Conservation (phyloP, 2,113 vertebrate genomes). For the Xiphophorus maculatus region DNA sequence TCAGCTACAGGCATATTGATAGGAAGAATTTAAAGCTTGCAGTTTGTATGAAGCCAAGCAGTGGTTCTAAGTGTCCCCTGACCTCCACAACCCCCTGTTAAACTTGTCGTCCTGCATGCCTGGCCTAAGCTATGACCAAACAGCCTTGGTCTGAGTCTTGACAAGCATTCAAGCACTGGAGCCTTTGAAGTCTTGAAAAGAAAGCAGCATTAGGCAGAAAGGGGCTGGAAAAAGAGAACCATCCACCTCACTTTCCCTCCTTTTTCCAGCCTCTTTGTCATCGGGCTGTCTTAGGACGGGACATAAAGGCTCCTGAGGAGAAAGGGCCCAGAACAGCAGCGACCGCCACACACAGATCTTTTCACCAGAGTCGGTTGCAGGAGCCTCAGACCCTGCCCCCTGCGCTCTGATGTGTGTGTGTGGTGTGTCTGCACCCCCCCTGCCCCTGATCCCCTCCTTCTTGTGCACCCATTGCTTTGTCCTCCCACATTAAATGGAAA, state of each 20-base stretch:
- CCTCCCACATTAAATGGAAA: slow-evolving; percentile 39
- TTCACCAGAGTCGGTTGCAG: slow-evolving; percentile 46
- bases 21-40: too few relatives aligned
- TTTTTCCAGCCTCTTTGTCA: slow-evolving; percentile 70
- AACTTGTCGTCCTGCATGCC: too few relatives aligned
- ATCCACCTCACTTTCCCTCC: slow-evolving; percentile 67
- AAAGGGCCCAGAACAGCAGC: slow-evolving; percentile 57
- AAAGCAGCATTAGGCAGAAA: slow-evolving; percentile 45
- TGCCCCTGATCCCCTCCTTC: slow-evolving; percentile 8
- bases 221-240: slow-evolving; percentile 14
- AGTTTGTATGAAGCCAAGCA: too few relatives aligned
- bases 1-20: too few relatives aligned
- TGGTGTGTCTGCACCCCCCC: slow-evolving; percentile 24
- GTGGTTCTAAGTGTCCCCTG: too few relatives aligned
- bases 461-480: slow-evolving; percentile 39
- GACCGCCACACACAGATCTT: slow-evolving; percentile 64
- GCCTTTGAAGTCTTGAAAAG: slow-evolving; percentile 72
- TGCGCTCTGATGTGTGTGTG: slow-evolving; percentile 37
- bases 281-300: slow-evolving; percentile 70
- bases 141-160: slow-evolving; percentile 44
- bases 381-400: slow-evolving; percentile 43
- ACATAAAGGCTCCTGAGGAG: slow-evolving; percentile 73
- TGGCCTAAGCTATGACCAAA: slow-evolving; percentile 29
- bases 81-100: too few relatives aligned
- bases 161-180: slow-evolving; percentile 53